Evolutionary conservation across 2,888 invertebrate species (phyloP), one percentile per base, ranked within the genome.

Genomic region (Ophion slaviceki): DNA sequence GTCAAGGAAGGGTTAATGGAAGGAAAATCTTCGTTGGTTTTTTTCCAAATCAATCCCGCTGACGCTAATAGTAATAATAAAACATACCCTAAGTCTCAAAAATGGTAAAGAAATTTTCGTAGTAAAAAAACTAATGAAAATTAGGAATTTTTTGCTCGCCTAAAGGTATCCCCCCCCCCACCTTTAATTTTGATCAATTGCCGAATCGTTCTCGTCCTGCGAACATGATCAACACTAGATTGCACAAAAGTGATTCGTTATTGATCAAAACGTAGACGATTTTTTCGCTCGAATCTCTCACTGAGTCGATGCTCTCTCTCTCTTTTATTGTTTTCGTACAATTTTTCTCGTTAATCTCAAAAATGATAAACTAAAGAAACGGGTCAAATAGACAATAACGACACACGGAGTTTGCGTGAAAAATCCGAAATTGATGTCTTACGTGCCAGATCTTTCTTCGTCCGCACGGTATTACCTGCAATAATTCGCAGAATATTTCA

Each of bases 391-490:
- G 61, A 76, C 32, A 71, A 78, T 85, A 32, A 81, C 57, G 72
- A 71, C 85, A 84, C 83, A 87, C 74, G 72, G 88, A 85, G 89
- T 88, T 72, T 86, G 80, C 61, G 74, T 32, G 47, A 71, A 79
- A 67, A 82, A 74, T 88, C 80, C 81, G 67, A 83, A 83, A 87
- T 86, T 80, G 66, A 83, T 84, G 76, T 89, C 92, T 92, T 92
- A 92, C 92, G 89, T 92, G 90, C 89, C 90, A 92, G 88, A 92
- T 90, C 88, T 90, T 91, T 91, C 90, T 90, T 88, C 90, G 91
- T 84, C 92, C 89, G 88, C 90, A 91, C 85, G 90, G 91, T 89
- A 91, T 88, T 88, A 92, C 91, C 92, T 92, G 92, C 87, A 92
- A 92, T 92, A 89, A 92, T 92, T 91, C 86, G 85, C 88, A 85